phyloP scores from a whole-genome alignment of 1,140 invertebrate genomes.

The Mercenaria mercenaria region DNA sequence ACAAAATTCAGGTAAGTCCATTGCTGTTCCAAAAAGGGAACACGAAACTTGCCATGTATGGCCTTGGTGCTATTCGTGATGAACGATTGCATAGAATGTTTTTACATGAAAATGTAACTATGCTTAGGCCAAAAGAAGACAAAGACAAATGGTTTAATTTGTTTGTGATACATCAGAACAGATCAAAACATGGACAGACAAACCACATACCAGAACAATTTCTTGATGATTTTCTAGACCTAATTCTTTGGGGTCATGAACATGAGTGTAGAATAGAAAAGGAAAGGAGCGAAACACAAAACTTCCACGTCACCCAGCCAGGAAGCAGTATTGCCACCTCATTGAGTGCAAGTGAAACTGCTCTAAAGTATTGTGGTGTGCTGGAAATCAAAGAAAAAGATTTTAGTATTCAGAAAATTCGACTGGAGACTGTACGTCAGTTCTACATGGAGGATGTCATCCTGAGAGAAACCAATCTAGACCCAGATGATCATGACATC shows the following conservation, averaged over 20 bases:
- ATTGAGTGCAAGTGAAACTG: conserved; percentile 94
- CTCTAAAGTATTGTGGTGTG: conserved; percentile 91
- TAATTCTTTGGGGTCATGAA: conserved; percentile 99
- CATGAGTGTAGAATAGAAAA: conserved; percentile 96
- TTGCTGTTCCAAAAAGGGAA: conserved; percentile 95
- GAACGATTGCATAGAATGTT: conserved; percentile 93
- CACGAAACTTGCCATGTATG: conserved; percentile 96
- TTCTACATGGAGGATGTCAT: conserved; percentile 88
- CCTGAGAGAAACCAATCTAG: conserved; percentile 86
- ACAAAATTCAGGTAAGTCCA: conserved; percentile 91
- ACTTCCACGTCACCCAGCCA: conserved; percentile 95
- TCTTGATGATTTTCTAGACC: conserved; percentile 94
- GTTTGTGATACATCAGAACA: conserved; percentile 92
- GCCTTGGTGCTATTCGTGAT: conserved; percentile 97
- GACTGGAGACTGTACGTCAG: conserved; percentile 92
- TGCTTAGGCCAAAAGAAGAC: conserved; percentile 90
- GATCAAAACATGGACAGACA: conserved; percentile 87
- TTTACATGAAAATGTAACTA: conserved; percentile 88
- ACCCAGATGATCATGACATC: conserved; percentile 82
- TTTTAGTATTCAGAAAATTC: conserved; percentile 91
- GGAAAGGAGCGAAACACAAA: conserved; percentile 88
- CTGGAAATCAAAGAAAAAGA: conserved; percentile 89
- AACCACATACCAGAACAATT: conserved; percentile 95
- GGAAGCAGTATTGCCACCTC: conserved; percentile 99
- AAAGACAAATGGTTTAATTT: conserved; percentile 95